Evolutionary conservation across 2,113 vertebrate species (phyloP).

Genomic region (Ageneiosus marmoratus): DNA sequence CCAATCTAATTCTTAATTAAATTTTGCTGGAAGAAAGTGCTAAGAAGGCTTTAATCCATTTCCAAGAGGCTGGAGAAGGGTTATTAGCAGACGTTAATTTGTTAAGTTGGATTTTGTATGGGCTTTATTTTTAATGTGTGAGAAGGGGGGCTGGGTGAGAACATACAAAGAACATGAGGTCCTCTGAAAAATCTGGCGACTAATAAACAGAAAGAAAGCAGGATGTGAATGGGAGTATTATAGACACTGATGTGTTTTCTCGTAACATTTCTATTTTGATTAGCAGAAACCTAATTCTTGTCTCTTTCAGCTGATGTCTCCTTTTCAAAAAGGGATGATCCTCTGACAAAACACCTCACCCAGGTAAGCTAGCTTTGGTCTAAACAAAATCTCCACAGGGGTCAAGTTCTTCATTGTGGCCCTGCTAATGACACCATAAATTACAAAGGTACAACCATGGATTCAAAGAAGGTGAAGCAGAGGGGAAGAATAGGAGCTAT

Average conservation of each 20-base stretch:
- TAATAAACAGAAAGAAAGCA: slow-evolving; percentile 59
- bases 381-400: slow-evolving; percentile 84
- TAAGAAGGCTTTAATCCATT: slow-evolving; percentile 76
- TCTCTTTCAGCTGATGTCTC: slow-evolving; percentile 65
- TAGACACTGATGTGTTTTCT: slow-evolving; percentile 57
- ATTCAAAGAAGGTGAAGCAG: slow-evolving; percentile 91
- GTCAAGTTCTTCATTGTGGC: slow-evolving; percentile 83
- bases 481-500: slow-evolving; percentile 82
- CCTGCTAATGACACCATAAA: slow-evolving; percentile 90
- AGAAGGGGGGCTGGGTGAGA: slow-evolving; percentile 54
- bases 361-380: slow-evolving; percentile 79
- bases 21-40: slow-evolving; percentile 74
- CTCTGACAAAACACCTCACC: slow-evolving; percentile 74
- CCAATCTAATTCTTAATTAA: slow-evolving; percentile 82
- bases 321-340: slow-evolving; percentile 86
- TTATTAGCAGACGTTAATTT: slow-evolving; percentile 77
- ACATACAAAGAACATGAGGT: slow-evolving; percentile 68
- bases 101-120: slow-evolving; percentile 76
- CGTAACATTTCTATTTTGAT: slow-evolving; percentile 61
- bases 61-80: slow-evolving; percentile 71
- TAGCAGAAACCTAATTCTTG: slow-evolving; percentile 67
- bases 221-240: slow-evolving; percentile 61
- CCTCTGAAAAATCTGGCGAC: slow-evolving; percentile 61
- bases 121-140: slow-evolving; percentile 65
- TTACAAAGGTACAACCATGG: slow-evolving; percentile 80